Conservation (phyloP, 2,113 vertebrate genomes). For the Monopterus albus region DNA sequence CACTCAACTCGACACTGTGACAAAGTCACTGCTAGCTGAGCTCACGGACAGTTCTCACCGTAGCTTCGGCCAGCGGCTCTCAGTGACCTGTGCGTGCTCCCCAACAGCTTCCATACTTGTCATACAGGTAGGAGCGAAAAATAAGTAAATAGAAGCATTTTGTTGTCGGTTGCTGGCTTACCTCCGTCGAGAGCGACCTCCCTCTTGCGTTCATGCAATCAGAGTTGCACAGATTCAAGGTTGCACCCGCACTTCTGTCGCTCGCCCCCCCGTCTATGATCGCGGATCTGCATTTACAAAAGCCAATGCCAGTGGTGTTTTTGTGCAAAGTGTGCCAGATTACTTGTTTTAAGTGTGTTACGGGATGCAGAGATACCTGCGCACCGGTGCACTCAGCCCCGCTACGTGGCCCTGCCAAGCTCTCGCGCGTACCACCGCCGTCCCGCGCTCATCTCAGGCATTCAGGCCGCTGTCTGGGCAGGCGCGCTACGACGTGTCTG, state of each 20-base stretch:
- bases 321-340: conserved; percentile 22
- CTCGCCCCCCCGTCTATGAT: conserved; percentile 19
- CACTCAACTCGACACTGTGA: conserved; percentile 69
- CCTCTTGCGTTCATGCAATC: conserved; percentile 70
- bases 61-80: conserved; percentile 25
- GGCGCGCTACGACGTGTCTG: conserved; percentile 72
- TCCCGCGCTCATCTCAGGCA: conserved; percentile 75
- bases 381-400: conserved; percentile 60
- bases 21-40: conserved; percentile 59
- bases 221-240: conserved; percentile 78
- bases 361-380: conserved; percentile 46
- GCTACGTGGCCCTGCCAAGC: conserved; percentile 82
- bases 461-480: conserved; percentile 74
- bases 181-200: conserved; percentile 80
- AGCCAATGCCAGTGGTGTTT: background rate
- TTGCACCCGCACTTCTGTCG: conserved; percentile 54
- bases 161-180: conserved; percentile 65
- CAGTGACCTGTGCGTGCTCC: background rate
- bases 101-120: conserved; percentile 42
- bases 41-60: conserved; percentile 28
- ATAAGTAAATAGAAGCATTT: conserved; percentile 52
- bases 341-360: conserved; percentile 3
- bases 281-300: conserved; percentile 48
- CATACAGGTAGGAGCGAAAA: conserved; percentile 49
- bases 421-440: conserved; percentile 70